A percentile compares a stretch with the other conserved stretches of the same genome.
These are phyloP conservation scores for Lophotriccus pileatus DNA, from an alignment of 2,797 vertebrate species.

Conservation along the genomic window DNA sequence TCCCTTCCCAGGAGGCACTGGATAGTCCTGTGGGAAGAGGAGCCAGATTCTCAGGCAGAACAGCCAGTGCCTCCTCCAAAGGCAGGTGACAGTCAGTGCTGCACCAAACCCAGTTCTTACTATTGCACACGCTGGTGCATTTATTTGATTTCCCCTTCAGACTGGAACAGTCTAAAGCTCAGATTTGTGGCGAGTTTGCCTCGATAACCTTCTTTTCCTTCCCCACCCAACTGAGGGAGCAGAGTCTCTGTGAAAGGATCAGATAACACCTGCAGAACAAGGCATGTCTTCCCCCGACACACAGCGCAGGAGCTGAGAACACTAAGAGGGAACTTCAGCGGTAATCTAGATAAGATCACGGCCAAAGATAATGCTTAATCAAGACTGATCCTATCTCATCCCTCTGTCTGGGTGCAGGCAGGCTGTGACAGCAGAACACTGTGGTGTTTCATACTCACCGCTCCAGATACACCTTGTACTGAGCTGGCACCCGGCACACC, in stretches of 20 bases:
- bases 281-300: not conserved
- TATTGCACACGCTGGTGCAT: not conserved
- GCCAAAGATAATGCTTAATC: not conserved
- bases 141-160: not conserved
- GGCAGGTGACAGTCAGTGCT: not conserved
- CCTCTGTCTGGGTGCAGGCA: not conserved
- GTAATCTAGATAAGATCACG: not conserved
- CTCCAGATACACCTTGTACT: not conserved
- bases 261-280: not conserved
- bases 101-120: not conserved
- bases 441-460: not conserved
- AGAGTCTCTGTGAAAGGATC: not conserved
- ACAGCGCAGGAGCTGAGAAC: not conserved
- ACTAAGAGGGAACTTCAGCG: not conserved
- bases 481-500: not conserved
- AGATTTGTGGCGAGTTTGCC: not conserved
- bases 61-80: not conserved
- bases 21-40: not conserved
- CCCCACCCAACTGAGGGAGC: not conserved
- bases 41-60: not conserved
- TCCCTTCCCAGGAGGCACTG: not conserved
- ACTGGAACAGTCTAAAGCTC: not conserved
- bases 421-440: not conserved
- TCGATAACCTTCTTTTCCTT: not conserved
- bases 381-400: not conserved